Evolutionary conservation across 2,113 vertebrate genomes (phyloP).

Genomic region (Suricata suricatta): DNA sequence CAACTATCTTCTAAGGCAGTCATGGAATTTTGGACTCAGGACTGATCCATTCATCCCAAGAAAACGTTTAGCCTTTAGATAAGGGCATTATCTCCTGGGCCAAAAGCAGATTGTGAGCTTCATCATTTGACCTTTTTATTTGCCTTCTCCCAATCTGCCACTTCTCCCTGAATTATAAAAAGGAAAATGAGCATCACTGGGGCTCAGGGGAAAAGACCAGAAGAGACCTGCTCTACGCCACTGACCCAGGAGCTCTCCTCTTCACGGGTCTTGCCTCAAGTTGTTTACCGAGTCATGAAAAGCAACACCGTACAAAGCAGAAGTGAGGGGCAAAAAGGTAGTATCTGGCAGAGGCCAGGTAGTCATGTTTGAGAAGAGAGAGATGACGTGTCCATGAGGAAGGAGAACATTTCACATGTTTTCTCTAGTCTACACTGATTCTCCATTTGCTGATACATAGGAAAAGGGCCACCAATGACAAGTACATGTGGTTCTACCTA

Average conservation of each 20-base stretch:
- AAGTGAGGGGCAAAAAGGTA: neutral
- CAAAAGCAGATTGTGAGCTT: neutral
- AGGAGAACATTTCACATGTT: neutral
- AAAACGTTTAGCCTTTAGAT: slow-evolving; percentile 65
- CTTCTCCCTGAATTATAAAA: neutral
- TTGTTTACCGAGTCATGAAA: neutral
- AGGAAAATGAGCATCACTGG: neutral
- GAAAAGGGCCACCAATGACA: neutral
- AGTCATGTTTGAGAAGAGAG: neutral
- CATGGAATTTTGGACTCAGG: neutral
- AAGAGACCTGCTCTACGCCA: neutral
- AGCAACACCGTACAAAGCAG: neutral
- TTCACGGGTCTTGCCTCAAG: neutral
- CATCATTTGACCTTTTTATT: slow-evolving; percentile 28
- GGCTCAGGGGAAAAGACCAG: neutral
- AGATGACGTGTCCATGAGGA: neutral
- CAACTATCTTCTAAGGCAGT: slow-evolving; percentile 40
- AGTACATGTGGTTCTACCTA: neutral
- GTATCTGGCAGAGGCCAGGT: neutral
- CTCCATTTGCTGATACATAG: neutral
- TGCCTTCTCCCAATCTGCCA: neutral
- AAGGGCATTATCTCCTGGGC: slow-evolving; percentile 43
- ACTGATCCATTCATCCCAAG: slow-evolving; percentile 14
- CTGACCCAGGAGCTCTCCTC: neutral
- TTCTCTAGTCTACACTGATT: neutral